Evolutionary conservation across 2,113 vertebrate species (phyloP).

Genomic region (Corythaeola cristata): DNA sequence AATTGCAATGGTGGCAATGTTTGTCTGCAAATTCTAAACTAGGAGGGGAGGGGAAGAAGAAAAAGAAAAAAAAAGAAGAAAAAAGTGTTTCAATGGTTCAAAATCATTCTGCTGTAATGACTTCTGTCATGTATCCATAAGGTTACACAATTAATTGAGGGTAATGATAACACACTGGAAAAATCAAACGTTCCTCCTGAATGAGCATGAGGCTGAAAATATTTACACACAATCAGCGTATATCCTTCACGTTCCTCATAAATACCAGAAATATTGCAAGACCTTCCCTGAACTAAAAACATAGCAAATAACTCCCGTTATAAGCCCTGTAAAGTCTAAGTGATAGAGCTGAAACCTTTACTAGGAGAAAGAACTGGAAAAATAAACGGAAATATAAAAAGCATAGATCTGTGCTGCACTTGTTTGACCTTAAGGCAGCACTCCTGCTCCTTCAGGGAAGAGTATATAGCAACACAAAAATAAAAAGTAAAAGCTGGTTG

Average conservation of each 20-base stretch:
- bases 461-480: not conserved
- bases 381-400: slow-evolving; percentile 27
- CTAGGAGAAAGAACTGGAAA: not conserved
- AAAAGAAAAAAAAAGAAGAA: too few relatives aligned
- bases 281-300: not conserved
- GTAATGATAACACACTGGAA: not conserved
- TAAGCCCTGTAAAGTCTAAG: not conserved
- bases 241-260: not conserved
- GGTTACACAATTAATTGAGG: not conserved
- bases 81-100: not conserved
- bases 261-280: not conserved
- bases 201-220: not conserved
- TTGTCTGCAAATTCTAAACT: not conserved
- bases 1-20: not conserved
- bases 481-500: slow-evolving; percentile 18
- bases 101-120: not conserved
- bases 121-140: not conserved
- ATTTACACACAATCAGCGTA: not conserved
- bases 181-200: not conserved
- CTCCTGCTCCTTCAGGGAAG: not conserved
- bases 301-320: not conserved
- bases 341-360: not conserved
- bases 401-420: not conserved
- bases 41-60: accelerated
- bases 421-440: slow-evolving; percentile 7